Base-by-base conservation (phyloP, 2,888 invertebrate genomes). In the Sphaeridia pumilis region DNA sequence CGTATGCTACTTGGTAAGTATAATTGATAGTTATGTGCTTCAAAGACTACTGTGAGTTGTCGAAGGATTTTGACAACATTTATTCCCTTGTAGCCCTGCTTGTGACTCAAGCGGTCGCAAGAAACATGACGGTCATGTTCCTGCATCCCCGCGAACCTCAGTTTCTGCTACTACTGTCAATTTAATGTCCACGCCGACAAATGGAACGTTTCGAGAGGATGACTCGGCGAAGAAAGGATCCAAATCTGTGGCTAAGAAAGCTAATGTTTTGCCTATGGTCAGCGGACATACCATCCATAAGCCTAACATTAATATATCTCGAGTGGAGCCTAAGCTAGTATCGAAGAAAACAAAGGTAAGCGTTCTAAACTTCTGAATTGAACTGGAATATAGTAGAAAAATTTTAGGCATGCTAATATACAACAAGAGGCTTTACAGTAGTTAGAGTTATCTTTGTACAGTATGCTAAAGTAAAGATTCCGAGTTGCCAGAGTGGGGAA, bases 211-310 rank as follows among this genome's bases (percentile, higher is more conserved):
- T 14, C 7, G 17, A 17, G 10, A 17, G 20, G 4, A 14, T 5
- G 20, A 5, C 20, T 5, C 4, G 7, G 38, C 17, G 4, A 38
- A 38, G 14, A 43, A 49, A 43, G 24, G 24, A 20, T 26, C 41
- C 31, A 26, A 42, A 3, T 21, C 10, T 3, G 42, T 41, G 20
- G 34, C 52, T 7, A 44, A 45, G 24, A 52, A 52, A 36, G 52
- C 52, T 12, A 46, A 41, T 24, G 45, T 52, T 7, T 38, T 52
- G 4, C 52, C 52, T 1, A 52, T 52, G 52, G 52, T 52, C 20
- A 46, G 46, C n/a, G 52, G 52, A 4, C 52, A 52, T 20, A 52
- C 52, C 12, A 38, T 52, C 22, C 46, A 52, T 12, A 26, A 42
- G 14, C 46, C 52, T 2, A 52, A 52, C 28, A 41, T 52, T 10